Conservation (phyloP, 2,888 invertebrate genomes). For the Graphium colonna region DNA sequence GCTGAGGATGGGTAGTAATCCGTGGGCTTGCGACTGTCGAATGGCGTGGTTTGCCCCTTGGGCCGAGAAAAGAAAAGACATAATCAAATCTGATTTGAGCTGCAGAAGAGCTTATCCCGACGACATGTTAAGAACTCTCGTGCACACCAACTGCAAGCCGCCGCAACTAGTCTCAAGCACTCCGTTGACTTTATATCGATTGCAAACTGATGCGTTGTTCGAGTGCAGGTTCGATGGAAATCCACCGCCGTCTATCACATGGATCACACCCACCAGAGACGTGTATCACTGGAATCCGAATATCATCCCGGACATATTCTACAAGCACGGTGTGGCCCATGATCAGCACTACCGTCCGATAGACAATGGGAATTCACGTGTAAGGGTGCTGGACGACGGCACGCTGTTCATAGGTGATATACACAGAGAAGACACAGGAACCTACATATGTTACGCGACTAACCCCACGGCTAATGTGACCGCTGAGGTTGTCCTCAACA, state of each 20-base stretch:
- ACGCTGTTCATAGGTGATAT: constrained; percentile 86
- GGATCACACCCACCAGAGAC: constrained; percentile 89
- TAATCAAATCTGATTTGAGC: constrained; percentile 80
- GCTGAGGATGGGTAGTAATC: constrained; percentile 86
- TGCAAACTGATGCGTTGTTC: constrained; percentile 84
- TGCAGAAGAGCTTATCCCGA: constrained; percentile 84
- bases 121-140: constrained; percentile 85
- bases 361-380: constrained; percentile 75
- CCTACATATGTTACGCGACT: constrained; percentile 91
- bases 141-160: constrained; percentile 85
- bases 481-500: constrained; percentile 86
- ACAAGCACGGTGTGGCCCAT: constrained; percentile 83
- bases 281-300: constrained; percentile 90
- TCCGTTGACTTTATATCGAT: constrained; percentile 81
- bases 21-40: constrained; percentile 92
- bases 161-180: constrained; percentile 82
- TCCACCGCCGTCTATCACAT: constrained; percentile 89
- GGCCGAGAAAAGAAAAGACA: constrained; percentile 73
- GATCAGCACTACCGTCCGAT: constrained; percentile 69
- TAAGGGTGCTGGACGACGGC: constrained; percentile 87
- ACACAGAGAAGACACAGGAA: constrained; percentile 89
- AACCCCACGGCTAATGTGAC: constrained; percentile 91
- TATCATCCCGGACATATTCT: constrained; percentile 82
- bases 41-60: constrained; percentile 86
- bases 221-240: constrained; percentile 89